phyloP scores from a whole-genome alignment of 2,113 vertebrate species.

The Callospermophilus lateralis region DNA sequence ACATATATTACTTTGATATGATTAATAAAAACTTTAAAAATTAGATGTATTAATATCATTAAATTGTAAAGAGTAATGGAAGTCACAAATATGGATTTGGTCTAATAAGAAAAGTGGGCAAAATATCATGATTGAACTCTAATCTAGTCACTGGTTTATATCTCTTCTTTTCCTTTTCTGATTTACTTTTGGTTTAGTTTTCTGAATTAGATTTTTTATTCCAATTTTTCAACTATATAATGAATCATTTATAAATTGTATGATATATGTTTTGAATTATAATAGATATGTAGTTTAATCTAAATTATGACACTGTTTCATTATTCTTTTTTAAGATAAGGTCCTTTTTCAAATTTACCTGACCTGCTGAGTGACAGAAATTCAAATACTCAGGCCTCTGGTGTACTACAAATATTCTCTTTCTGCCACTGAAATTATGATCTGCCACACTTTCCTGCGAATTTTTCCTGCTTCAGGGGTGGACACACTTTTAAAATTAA shows the following conservation, averaged over 20 bases:
- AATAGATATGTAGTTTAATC: background rate
- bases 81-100: background rate
- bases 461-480: background rate
- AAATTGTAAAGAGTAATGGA: background rate
- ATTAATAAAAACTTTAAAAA: constrained; percentile 9
- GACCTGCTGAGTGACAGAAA: background rate
- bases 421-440: background rate
- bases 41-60: background rate
- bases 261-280: constrained; percentile 4
- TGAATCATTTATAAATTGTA: background rate
- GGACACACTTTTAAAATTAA: background rate
- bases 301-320: background rate
- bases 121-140: background rate
- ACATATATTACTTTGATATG: background rate
- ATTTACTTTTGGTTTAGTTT: background rate
- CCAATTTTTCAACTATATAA: background rate
- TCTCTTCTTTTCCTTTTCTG: background rate
- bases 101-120: background rate
- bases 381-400: background rate
- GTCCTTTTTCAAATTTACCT: background rate
- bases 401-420: background rate
- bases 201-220: background rate
- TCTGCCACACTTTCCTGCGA: background rate
- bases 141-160: background rate
- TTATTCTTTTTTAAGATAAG: background rate